phyloP scores from a whole-genome alignment of 2,797 vertebrate species.

The Euthynnus affinis region DNA sequence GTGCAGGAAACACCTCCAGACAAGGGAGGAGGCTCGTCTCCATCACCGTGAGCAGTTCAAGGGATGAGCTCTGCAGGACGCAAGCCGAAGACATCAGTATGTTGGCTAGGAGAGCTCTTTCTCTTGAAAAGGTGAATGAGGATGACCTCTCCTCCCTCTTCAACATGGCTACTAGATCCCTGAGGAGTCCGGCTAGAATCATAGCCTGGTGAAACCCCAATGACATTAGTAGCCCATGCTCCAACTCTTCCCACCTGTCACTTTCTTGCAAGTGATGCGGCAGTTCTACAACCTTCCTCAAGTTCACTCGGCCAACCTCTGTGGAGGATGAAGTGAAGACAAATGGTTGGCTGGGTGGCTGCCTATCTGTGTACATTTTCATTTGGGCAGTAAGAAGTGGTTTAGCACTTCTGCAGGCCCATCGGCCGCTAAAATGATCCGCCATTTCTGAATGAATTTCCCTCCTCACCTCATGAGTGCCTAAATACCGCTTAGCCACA shows the following conservation, averaged over 20 bases:
- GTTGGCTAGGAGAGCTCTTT: constrained; percentile 76
- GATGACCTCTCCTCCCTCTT: constrained; percentile 48
- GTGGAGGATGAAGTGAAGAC: constrained; percentile 56
- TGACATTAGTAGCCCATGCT: constrained; percentile 75
- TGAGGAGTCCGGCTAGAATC: constrained; percentile 74
- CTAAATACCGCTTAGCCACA: constrained; percentile 78
- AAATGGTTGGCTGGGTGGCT: constrained; percentile 79
- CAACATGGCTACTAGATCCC: constrained; percentile 79
- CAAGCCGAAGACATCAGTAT: constrained; percentile 77
- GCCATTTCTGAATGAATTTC: constrained; percentile 79
- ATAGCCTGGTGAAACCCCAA: constrained; percentile 82
- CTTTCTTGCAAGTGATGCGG: constrained; percentile 83
- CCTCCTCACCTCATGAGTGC: constrained; percentile 40
- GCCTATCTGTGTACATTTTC: constrained; percentile 66
- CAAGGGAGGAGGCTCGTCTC: constrained; percentile 83
- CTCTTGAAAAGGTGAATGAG: constrained; percentile 63
- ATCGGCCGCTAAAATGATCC: constrained; percentile 81
- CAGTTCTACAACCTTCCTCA: constrained; percentile 83
- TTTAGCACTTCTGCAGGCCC: constrained; percentile 73
- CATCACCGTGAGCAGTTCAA: constrained; percentile 76
- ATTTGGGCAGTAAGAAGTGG: constrained; percentile 33
- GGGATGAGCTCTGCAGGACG: constrained; percentile 70
- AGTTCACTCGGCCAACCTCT: constrained; percentile 57
- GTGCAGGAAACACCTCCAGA: constrained; percentile 72
- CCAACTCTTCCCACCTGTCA: constrained; percentile 71